These are phyloP conservation scores for Seriola rivoliana DNA, from an alignment of 2,113 vertebrate species.

Conservation along the genomic window DNA sequence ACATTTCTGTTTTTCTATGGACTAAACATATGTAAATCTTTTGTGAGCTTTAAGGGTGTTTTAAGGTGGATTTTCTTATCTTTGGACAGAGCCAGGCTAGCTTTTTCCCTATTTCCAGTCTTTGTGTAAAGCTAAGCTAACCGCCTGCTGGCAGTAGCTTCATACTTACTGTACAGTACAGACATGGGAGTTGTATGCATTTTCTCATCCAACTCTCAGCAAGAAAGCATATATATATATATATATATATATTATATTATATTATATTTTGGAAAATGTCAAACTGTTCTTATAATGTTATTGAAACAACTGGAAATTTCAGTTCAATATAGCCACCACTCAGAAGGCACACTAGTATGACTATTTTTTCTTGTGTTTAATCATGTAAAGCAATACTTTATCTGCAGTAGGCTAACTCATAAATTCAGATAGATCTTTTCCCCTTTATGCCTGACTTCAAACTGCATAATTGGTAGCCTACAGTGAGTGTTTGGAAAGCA, in stretches of 20 bases:
- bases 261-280: not conserved
- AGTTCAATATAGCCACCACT: not conserved
- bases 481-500: slow-evolving; percentile 39
- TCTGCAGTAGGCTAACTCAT: slow-evolving; percentile 12
- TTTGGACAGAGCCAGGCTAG: not conserved
- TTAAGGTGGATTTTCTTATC: not conserved
- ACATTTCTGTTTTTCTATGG: not conserved
- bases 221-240: not conserved
- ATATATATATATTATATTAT: too few species aligned
- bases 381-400: not conserved
- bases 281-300: not conserved
- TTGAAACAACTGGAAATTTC: not conserved
- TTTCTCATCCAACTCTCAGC: not conserved
- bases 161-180: not conserved
- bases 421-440: slow-evolving; percentile 38
- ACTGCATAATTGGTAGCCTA: slow-evolving; percentile 68
- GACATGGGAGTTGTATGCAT: not conserved
- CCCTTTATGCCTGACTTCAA: slow-evolving; percentile 62
- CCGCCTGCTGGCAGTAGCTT: not conserved
- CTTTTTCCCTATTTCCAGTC: not conserved
- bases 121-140: slow-evolving; percentile 13
- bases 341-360: not conserved
- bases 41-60: not conserved
- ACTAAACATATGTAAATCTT: not conserved
- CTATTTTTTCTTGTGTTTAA: not conserved